Percentiles rank a stretch among this genome's conserved stretches.
Conservation (phyloP, 37 sponge, comb jelly and placozoan species). For the Beroe ovata region DNA sequence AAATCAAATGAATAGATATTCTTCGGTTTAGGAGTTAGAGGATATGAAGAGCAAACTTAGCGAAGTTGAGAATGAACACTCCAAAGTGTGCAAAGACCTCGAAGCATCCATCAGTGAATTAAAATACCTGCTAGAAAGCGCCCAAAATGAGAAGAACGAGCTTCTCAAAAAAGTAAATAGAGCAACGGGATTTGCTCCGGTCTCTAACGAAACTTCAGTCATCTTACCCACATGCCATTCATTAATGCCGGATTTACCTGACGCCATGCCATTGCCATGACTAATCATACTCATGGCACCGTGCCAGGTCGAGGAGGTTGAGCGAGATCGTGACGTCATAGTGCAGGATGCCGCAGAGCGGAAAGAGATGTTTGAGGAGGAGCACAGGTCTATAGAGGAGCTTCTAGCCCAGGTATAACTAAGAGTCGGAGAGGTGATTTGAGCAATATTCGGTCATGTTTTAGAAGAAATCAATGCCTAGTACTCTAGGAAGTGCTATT, state of each 20-base stretch:
- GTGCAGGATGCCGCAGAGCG: neutral
- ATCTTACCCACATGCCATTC: too few relatives aligned
- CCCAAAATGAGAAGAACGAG: neutral
- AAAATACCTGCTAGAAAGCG: neutral
- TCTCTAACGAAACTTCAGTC: too few relatives aligned
- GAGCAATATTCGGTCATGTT: too few relatives aligned
- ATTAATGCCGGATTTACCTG: too few relatives aligned
- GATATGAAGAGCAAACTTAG: neutral
- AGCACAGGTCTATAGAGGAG: neutral
- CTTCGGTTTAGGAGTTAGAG: too few relatives aligned
- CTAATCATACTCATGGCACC: too few relatives aligned
- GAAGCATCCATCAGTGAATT: neutral
- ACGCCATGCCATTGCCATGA: too few relatives aligned
- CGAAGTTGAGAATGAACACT: neutral
- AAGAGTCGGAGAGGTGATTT: too few relatives aligned
- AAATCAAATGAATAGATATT: too few relatives aligned
- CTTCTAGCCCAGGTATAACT: neutral
- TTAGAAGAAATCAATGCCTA: too few relatives aligned
- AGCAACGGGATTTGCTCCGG: too few relatives aligned
- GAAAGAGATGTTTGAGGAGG: neutral
- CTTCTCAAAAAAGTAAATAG: neutral
- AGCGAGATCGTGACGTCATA: neutral
- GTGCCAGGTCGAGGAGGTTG: neutral
- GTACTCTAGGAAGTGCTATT: too few relatives aligned
- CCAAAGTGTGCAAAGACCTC: neutral